phyloP scores from a whole-genome alignment of 2,888 invertebrate genomes.

The Philereme transversata region DNA sequence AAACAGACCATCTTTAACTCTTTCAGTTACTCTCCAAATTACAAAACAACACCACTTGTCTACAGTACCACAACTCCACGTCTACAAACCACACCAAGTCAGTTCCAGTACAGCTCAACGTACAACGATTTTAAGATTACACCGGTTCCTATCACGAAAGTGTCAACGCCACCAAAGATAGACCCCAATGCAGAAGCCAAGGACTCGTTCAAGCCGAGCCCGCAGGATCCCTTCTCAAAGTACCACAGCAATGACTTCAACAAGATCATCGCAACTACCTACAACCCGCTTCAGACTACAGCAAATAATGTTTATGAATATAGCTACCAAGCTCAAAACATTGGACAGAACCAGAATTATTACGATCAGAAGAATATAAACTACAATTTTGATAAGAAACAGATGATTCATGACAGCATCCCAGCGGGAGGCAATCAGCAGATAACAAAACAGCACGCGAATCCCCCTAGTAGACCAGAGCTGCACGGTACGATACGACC shows the following conservation, averaged over 20 bases:
- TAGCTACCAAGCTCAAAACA: conserved; percentile 61
- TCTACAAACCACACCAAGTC: conserved; percentile 63
- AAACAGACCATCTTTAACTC: conserved; percentile 73
- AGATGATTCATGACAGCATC: conserved; percentile 64
- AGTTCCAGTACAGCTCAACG: conserved; percentile 65
- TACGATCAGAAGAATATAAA: conserved; percentile 48
- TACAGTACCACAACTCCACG: conserved; percentile 69
- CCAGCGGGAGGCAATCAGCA: conserved; percentile 68
- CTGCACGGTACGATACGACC: conserved; percentile 54
- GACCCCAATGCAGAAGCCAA: conserved; percentile 68
- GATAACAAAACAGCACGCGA: conserved; percentile 59
- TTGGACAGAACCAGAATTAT: conserved; percentile 61
- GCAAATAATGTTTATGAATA: conserved; percentile 61
- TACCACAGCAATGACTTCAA: conserved; percentile 57
- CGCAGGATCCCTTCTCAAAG: conserved; percentile 73
- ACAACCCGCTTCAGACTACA: conserved; percentile 67
- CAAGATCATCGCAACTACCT: conserved; percentile 68
- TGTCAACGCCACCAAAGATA: conserved; percentile 62
- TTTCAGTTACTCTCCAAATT: conserved; percentile 67
- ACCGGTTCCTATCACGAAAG: conserved; percentile 76
- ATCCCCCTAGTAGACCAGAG: conserved; percentile 51
- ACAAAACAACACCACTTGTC: conserved; percentile 62
- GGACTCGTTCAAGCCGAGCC: conserved; percentile 72
- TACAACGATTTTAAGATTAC: conserved; percentile 70
- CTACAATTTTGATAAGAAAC: conserved; percentile 62